Conservation (phyloP, 2,113 vertebrate genomes). For the Hypanus sabinus region DNA sequence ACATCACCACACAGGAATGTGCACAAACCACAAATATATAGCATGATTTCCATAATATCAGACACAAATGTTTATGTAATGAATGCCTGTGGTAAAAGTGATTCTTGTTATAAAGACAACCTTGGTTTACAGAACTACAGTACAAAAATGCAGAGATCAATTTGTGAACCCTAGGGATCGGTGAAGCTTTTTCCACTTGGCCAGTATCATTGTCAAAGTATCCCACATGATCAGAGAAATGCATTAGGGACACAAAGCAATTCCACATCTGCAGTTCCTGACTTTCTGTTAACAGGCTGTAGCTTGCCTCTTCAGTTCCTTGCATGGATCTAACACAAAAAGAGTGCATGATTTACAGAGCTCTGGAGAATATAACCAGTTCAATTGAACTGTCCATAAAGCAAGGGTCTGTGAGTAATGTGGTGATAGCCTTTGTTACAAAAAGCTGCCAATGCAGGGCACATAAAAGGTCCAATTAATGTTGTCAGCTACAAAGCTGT, state of each 20-base stretch:
- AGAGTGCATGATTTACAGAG: neutral
- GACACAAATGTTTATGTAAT: constrained; percentile 34
- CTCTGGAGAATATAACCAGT: neutral
- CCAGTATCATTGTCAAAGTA: constrained; percentile 32
- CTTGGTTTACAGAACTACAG: constrained; percentile 31
- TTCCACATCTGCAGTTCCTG: constrained; percentile 32
- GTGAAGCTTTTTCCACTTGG: constrained; percentile 37
- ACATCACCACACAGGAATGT: constrained; percentile 32
- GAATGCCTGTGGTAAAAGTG: constrained; percentile 37
- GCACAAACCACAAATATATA: constrained; percentile 31
- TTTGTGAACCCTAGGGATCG: constrained; percentile 31
- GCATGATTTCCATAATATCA: constrained; percentile 37
- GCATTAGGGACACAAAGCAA: constrained; percentile 11
- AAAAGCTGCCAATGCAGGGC: too few species aligned
- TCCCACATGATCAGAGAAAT: constrained; percentile 30
- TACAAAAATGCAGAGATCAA: constrained; percentile 34
- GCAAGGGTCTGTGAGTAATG: neutral
- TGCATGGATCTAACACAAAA: neutral
- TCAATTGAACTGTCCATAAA: neutral
- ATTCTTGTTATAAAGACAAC: constrained; percentile 33
- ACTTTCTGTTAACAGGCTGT: constrained; percentile 19
- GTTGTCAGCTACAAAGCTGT: too few species aligned
- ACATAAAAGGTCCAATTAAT: too few species aligned
- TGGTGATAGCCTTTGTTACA: neutral
- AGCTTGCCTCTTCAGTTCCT: neutral